These are phyloP conservation scores for Idaea biselata DNA, from an alignment of 2,888 invertebrate genomes.

Conservation along the genomic window DNA sequence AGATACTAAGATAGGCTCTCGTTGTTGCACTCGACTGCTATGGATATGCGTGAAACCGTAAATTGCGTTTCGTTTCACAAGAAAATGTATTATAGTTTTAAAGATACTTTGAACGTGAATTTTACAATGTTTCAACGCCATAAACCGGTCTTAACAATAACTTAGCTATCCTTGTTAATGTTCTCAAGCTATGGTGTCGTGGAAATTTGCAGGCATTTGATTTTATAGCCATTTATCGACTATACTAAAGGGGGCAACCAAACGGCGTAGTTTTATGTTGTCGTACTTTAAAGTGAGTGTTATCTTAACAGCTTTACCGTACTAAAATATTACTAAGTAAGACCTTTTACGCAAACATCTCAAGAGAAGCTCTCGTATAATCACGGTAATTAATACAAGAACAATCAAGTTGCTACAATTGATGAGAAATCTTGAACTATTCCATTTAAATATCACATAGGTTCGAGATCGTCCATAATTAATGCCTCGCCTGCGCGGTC, in stretches of 20 bases:
- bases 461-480: slow-evolving; percentile 51
- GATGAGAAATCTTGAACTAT: slow-evolving; percentile 36
- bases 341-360: slow-evolving; percentile 9
- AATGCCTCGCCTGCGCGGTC: slow-evolving; percentile 48
- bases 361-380: slow-evolving; percentile 16
- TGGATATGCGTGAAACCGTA: slow-evolving; percentile 51
- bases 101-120: background rate
- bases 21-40: slow-evolving; percentile 51
- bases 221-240: slow-evolving; percentile 28
- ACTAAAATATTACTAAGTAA: background rate
- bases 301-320: background rate
- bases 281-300: background rate
- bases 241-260: slow-evolving; percentile 23
- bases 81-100: too few relatives aligned
- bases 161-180: slow-evolving; percentile 11
- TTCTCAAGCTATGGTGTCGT: slow-evolving; percentile 20
- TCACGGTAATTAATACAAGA: slow-evolving; percentile 22
- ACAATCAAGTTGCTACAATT: slow-evolving; percentile 28
- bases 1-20: slow-evolving; percentile 32
- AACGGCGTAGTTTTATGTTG: slow-evolving; percentile 18
- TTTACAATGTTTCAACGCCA: background rate
- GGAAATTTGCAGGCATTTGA: slow-evolving; percentile 25
- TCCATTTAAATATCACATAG: slow-evolving; percentile 34
- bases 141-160: slow-evolving; percentile 9
- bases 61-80: slow-evolving; percentile 51